Conservation (phyloP, 1,140 invertebrate genomes). For the Ectropis grisescens region DNA sequence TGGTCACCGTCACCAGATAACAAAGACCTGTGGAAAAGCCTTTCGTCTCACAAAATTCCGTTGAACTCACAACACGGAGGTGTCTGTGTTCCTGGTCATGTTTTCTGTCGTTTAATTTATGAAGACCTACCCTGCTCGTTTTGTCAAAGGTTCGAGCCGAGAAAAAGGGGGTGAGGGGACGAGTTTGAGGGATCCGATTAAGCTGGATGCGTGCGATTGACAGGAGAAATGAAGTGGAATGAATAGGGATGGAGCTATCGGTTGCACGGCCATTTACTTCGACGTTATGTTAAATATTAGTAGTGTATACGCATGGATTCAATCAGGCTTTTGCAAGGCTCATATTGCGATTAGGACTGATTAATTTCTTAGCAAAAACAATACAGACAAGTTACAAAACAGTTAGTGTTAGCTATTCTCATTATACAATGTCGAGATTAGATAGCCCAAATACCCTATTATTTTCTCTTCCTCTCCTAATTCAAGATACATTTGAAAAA, state of each 20-base stretch:
- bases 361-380: too few relatives aligned
- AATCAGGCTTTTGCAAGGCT: too few relatives aligned
- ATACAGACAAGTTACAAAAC: too few relatives aligned
- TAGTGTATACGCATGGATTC: too few relatives aligned
- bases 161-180: neutral
- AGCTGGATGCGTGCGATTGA: conserved; percentile 20
- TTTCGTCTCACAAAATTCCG: neutral
- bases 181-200: conserved; percentile 12
- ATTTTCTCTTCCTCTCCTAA: too few relatives aligned
- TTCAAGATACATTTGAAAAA: too few relatives aligned
- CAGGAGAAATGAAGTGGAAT: conserved; percentile 34
- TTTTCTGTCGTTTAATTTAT: conserved; percentile 4
- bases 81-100: conserved; percentile 7
- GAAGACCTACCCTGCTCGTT: conserved; percentile 6
- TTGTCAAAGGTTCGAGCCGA: neutral
- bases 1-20: conserved; percentile 24
- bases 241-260: conserved; percentile 20
- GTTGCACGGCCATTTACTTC: conserved; percentile 14
- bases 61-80: neutral
- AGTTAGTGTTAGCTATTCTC: too few relatives aligned
- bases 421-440: too few relatives aligned
- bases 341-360: too few relatives aligned
- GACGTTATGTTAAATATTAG: conserved; percentile 4
- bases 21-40: conserved; percentile 8
- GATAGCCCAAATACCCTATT: too few relatives aligned